Evolutionary conservation across 2,888 invertebrate genomes (phyloP).

Genomic region (Dastarcus helophoroides): DNA sequence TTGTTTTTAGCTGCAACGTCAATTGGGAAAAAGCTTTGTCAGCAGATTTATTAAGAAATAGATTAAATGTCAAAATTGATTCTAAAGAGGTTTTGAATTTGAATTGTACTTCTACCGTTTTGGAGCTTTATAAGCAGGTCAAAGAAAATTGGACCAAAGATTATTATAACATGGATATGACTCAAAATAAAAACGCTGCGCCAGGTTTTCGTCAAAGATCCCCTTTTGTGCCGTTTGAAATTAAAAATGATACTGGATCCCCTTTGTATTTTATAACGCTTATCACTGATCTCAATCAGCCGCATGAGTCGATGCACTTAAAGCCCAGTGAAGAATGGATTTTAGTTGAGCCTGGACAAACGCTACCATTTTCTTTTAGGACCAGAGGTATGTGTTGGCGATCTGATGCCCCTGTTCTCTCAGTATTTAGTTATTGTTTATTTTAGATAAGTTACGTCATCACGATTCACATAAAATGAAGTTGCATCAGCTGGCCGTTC

Average conservation of each 20-base stretch:
- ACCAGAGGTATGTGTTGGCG: slow-evolving; percentile 43
- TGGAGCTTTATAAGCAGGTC: slow-evolving; percentile 71
- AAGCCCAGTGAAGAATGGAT: slow-evolving; percentile 52
- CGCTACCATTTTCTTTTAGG: slow-evolving; percentile 79
- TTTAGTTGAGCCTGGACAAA: slow-evolving; percentile 59
- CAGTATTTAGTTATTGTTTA: slow-evolving; percentile 5
- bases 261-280: slow-evolving; percentile 77
- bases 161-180: slow-evolving; percentile 41
- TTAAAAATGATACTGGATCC: slow-evolving; percentile 86
- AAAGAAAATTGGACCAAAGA: slow-evolving; percentile 80
- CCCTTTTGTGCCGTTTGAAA: slow-evolving; percentile 90
- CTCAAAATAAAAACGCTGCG: slow-evolving; percentile 10
- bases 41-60: slow-evolving; percentile 44
- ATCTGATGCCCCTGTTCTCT: neutral
- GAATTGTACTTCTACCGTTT: slow-evolving; percentile 79
- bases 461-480: slow-evolving; percentile 64
- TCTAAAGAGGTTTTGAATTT: slow-evolving; percentile 69
- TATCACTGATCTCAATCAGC: slow-evolving; percentile 52
- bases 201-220: slow-evolving; percentile 59
- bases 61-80: slow-evolving; percentile 49
- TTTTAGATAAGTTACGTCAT: slow-evolving; percentile 49
- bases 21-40: slow-evolving; percentile 58
- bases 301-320: slow-evolving; percentile 27
- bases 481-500: slow-evolving; percentile 78
- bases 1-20: slow-evolving; percentile 44